Evolutionary conservation across 2,888 invertebrate species (phyloP).

Genomic region (Gasteruption jaculator): DNA sequence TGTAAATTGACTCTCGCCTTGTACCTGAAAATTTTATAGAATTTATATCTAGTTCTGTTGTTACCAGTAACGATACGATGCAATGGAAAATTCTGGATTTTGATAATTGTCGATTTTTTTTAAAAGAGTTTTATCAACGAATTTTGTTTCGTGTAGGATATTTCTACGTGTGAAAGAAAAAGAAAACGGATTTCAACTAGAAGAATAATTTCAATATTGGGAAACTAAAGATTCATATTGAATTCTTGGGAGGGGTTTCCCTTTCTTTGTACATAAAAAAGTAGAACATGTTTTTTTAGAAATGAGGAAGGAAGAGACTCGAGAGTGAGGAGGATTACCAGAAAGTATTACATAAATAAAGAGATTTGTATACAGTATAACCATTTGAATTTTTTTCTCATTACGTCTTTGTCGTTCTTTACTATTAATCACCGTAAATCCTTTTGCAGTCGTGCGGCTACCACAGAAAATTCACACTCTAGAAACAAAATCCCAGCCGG

Average conservation of each 20-base stretch:
- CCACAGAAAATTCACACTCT: conserved; percentile 32
- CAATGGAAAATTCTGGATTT: conserved; percentile 16
- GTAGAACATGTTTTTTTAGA: conserved; percentile 21
- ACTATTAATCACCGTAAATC: conserved; percentile 43
- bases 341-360: conserved; percentile 27
- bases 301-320: conserved; percentile 16
- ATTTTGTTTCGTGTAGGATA: neutral
- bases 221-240: conserved; percentile 24
- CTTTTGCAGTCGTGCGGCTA: conserved; percentile 42
- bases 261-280: conserved; percentile 27
- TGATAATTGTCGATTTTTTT: conserved; percentile 10
- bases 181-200: too few species aligned
- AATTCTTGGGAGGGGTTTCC: too few species aligned
- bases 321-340: conserved; percentile 6
- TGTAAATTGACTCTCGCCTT: too few species aligned
- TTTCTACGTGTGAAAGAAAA: too few species aligned
- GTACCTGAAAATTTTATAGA: too few species aligned
- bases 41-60: too few species aligned
- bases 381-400: conserved; percentile 21
- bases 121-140: conserved; percentile 4
- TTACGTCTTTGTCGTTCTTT: conserved; percentile 28
- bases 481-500: conserved; percentile 16
- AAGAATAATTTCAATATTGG: too few species aligned
- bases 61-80: too few species aligned
- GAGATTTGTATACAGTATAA: conserved; percentile 9